Conservation (phyloP, 2,797 vertebrate genomes). For the Xyrichtys novacula region DNA sequence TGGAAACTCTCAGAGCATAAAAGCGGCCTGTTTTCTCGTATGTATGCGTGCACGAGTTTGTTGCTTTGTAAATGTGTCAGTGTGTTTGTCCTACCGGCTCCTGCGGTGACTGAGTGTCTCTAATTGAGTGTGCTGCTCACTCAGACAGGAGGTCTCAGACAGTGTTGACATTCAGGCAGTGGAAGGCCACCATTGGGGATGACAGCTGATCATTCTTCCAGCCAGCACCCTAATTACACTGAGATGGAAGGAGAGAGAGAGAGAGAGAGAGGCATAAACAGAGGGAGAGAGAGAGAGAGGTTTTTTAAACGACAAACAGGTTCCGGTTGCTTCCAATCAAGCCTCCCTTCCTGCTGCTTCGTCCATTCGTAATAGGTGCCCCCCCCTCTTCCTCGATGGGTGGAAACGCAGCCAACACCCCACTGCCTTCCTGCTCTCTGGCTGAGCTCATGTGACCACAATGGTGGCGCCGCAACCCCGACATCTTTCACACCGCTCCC, state of each 20-base stretch:
- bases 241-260: slow-evolving; percentile 51
- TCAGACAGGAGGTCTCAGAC: slow-evolving; percentile 78
- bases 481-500: slow-evolving; percentile 39
- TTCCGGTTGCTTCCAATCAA: slow-evolving; percentile 74
- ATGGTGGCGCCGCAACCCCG: slow-evolving; percentile 21
- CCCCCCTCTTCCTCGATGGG: slow-evolving; percentile 14
- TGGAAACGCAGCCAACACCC: slow-evolving; percentile 54
- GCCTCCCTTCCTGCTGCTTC: slow-evolving; percentile 62
- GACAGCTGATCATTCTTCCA: slow-evolving; percentile 82
- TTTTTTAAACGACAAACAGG: slow-evolving; percentile 69
- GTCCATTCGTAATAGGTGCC: slow-evolving; percentile 57
- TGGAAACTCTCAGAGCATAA: background rate
- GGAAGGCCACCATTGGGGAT: slow-evolving; percentile 75
- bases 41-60: slow-evolving; percentile 9
- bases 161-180: slow-evolving; percentile 79
- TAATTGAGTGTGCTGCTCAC: slow-evolving; percentile 79
- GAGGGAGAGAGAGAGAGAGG: slow-evolving; percentile 7
- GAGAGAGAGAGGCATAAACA: slow-evolving; percentile 38
- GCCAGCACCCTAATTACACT: slow-evolving; percentile 72
- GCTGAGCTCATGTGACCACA: slow-evolving; percentile 42
- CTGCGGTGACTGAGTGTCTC: slow-evolving; percentile 70
- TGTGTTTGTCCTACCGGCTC: slow-evolving; percentile 64
- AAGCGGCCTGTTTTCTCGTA: background rate
- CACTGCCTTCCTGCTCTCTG: slow-evolving; percentile 60
- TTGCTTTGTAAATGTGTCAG: slow-evolving; percentile 46